These are phyloP conservation scores for Zosterops pallidus DNA, from an alignment of 2,113 vertebrate species.

Conservation along the genomic window DNA sequence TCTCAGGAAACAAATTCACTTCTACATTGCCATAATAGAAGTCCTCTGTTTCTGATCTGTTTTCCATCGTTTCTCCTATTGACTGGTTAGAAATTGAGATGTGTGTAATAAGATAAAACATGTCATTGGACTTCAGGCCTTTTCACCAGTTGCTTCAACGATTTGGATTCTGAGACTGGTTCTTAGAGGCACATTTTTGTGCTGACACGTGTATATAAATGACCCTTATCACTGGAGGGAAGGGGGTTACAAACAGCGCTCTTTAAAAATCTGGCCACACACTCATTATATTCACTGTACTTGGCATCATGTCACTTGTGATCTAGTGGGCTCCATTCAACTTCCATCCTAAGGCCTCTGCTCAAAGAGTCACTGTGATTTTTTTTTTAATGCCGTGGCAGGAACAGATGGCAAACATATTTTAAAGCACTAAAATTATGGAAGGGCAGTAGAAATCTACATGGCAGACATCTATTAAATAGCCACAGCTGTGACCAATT, in stretches of 20 bases:
- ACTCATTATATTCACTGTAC: conserved; percentile 49
- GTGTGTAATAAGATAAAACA: neutral
- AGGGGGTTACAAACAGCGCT: neutral
- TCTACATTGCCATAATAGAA: neutral
- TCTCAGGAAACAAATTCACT: neutral
- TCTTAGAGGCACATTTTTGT: conserved; percentile 18
- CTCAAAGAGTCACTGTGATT: neutral
- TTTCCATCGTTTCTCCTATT: neutral
- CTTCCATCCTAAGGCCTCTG: conserved; percentile 59
- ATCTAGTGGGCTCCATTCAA: conserved; percentile 55
- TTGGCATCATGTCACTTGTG: conserved; percentile 65
- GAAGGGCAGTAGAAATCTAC: conserved; percentile 12
- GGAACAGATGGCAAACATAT: conserved; percentile 66
- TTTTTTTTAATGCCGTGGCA: conserved; percentile 52
- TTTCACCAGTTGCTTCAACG: conserved; percentile 43
- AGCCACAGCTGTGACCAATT: conserved; percentile 25
- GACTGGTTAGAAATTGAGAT: conserved; percentile 17
- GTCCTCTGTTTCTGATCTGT: neutral
- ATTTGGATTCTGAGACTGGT: neutral
- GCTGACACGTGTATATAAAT: conserved; percentile 37
- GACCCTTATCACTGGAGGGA: conserved; percentile 44
- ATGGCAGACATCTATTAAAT: conserved; percentile 35
- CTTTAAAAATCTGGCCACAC: conserved; percentile 33
- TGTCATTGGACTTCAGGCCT: conserved; percentile 14
- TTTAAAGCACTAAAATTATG: conserved; percentile 26